Evolutionary conservation across 2,797 vertebrate species (phyloP).

Genomic region (Hydrophis major): DNA sequence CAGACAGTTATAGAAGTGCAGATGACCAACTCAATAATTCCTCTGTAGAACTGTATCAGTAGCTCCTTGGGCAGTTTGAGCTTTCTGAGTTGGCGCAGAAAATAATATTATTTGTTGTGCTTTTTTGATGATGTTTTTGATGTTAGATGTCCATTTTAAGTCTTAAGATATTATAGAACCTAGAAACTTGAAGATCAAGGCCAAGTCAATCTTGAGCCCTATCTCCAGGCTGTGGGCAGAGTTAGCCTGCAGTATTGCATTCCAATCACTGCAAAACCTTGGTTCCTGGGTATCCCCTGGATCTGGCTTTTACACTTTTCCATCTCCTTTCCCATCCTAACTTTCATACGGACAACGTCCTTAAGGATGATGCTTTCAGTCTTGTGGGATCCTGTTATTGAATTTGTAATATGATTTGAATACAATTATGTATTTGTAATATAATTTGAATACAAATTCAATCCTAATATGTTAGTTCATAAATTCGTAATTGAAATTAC

Average conservation of each 20-base stretch:
- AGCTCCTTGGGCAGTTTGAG: too few relatives aligned
- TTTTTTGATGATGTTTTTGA: too few relatives aligned
- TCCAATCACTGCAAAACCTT: not conserved
- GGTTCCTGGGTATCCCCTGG: not conserved
- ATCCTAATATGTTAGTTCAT: not conserved
- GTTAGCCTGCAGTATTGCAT: not conserved
- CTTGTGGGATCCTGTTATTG: not conserved
- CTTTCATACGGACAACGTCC: not conserved
- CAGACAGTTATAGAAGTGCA: too few relatives aligned
- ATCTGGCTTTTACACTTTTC: not conserved
- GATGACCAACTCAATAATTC: too few relatives aligned
- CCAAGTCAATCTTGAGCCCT: not conserved
- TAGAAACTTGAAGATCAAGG: too few relatives aligned
- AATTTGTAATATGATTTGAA: not conserved
- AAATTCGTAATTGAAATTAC: not conserved
- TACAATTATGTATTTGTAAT: not conserved
- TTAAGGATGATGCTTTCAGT: not conserved
- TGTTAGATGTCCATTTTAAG: too few relatives aligned
- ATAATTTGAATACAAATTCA: not conserved
- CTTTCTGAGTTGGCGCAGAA: too few relatives aligned
- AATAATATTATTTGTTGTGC: too few relatives aligned
- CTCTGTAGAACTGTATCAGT: too few relatives aligned
- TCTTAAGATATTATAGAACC: too few relatives aligned
- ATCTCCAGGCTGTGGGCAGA: not conserved
- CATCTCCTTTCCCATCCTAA: not conserved